phyloP scores from a whole-genome alignment of 1,140 invertebrate genomes.

The Brachionus calyciflorus region DNA sequence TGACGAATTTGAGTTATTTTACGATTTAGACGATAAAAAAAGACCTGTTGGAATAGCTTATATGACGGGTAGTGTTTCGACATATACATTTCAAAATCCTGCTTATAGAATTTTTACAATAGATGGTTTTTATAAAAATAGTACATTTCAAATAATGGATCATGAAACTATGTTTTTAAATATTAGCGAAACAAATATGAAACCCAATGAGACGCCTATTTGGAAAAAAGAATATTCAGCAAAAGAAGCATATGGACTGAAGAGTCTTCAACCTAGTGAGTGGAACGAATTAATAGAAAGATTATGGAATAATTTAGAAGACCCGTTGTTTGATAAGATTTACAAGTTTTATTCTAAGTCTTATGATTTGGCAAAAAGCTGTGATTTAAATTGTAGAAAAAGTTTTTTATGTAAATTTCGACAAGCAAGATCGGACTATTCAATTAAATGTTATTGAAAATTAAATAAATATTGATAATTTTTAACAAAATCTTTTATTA shows the following conservation, averaged over 20 bases:
- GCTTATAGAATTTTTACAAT: slow-evolving; percentile 34
- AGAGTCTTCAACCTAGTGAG: background rate
- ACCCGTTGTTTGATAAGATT: background rate
- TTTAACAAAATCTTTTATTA: too few relatives aligned
- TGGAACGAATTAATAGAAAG: slow-evolving; percentile 13
- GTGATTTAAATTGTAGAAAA: slow-evolving; percentile 12
- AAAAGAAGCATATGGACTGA: slow-evolving; percentile 12
- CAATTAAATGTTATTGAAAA: slow-evolving; percentile 19
- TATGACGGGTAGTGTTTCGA: slow-evolving; percentile 84
- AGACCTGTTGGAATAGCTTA: slow-evolving; percentile 79
- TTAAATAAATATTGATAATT: too few relatives aligned
- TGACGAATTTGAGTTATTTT: slow-evolving; percentile 61
- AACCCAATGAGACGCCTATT: background rate
- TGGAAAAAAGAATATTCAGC: slow-evolving; percentile 19
- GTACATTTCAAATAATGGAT: background rate
- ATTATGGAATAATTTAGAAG: background rate
- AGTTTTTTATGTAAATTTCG: slow-evolving; percentile 36
- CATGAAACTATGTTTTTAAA: background rate
- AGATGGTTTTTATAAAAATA: slow-evolving; percentile 14
- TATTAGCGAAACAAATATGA: background rate
- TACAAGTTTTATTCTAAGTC: slow-evolving; percentile 1
- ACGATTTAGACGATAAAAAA: slow-evolving; percentile 53
- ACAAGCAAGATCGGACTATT: slow-evolving; percentile 1
- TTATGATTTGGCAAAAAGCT: background rate
- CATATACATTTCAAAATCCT: slow-evolving; percentile 64